Evolutionary conservation across 2,888 invertebrate species (phyloP).

Genomic region (Sthenelais limicola): DNA sequence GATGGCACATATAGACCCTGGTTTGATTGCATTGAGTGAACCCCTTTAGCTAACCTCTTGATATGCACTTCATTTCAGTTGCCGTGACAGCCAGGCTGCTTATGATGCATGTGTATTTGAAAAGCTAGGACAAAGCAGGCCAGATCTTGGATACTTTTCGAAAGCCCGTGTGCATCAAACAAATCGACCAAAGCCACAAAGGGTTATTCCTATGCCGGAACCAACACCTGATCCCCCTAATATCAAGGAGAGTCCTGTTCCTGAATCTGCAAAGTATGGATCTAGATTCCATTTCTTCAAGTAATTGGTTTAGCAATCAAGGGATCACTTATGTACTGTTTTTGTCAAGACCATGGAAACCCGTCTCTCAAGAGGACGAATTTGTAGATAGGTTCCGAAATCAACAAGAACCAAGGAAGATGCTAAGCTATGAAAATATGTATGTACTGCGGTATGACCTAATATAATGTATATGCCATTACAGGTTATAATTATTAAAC

Average conservation of each 20-base stretch:
- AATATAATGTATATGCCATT: too few relatives aligned
- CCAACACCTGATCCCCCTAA: constrained; percentile 41
- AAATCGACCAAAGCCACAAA: constrained; percentile 50
- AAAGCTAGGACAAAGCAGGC: constrained; percentile 64
- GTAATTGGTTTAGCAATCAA: background rate
- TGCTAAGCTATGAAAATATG: too few relatives aligned
- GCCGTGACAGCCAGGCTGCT: constrained; percentile 60
- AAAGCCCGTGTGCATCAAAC: constrained; percentile 52
- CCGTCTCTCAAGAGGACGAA: too few relatives aligned
- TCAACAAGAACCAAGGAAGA: too few relatives aligned
- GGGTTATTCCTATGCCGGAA: constrained; percentile 48
- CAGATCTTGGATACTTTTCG: constrained; percentile 67
- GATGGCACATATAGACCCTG: background rate
- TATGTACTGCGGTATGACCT: too few relatives aligned
- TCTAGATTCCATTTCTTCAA: constrained; percentile 39
- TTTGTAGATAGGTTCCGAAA: too few relatives aligned
- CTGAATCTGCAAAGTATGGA: constrained; percentile 47
- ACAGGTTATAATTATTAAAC: too few relatives aligned
- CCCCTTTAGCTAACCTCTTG: background rate
- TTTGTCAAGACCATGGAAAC: too few relatives aligned
- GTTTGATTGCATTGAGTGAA: background rate
- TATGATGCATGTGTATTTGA: constrained; percentile 69
- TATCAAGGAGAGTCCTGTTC: constrained; percentile 32
- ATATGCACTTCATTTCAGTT: constrained; percentile 56
- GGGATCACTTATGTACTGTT: too few relatives aligned